These are phyloP conservation scores for Dermochelys coriacea DNA, from an alignment of 2,797 vertebrate species.

Conservation along the genomic window DNA sequence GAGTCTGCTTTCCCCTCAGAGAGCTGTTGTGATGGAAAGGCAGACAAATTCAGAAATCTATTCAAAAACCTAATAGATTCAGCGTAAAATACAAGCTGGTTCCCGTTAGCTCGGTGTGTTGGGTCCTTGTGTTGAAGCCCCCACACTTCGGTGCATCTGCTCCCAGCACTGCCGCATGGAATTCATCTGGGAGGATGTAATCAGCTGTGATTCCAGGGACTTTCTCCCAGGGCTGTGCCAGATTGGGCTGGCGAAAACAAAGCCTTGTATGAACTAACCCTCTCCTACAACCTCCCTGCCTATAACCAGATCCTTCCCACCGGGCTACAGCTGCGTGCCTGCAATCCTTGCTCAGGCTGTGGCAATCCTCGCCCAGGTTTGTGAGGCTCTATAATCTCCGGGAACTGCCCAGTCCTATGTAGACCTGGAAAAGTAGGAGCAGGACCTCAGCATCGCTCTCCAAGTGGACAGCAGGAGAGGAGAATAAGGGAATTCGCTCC, in stretches of 20 bases:
- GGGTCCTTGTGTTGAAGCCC: neutral
- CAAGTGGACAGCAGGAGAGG: neutral
- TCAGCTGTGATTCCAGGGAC: accelerated
- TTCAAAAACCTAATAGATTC: neutral
- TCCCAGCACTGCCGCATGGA: accelerated
- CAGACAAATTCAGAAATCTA: neutral
- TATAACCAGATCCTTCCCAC: neutral
- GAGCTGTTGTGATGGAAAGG: neutral
- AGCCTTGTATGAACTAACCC: neutral
- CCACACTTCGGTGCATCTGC: neutral
- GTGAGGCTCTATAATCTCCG: neutral
- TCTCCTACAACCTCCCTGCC: neutral
- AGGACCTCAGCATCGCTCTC: neutral
- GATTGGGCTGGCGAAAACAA: neutral
- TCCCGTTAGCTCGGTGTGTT: neutral
- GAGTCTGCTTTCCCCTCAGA: constrained; percentile 16
- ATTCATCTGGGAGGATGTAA: neutral
- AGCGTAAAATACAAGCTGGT: neutral
- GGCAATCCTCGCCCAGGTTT: neutral
- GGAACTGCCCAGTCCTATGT: neutral
- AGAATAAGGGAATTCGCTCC: neutral
- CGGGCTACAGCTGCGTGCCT: neutral
- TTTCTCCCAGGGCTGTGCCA: accelerated
- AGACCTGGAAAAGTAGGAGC: neutral
- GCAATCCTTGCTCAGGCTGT: accelerated